Conservation (phyloP, 1,140 invertebrate genomes). For the Zaprionus capensis region DNA sequence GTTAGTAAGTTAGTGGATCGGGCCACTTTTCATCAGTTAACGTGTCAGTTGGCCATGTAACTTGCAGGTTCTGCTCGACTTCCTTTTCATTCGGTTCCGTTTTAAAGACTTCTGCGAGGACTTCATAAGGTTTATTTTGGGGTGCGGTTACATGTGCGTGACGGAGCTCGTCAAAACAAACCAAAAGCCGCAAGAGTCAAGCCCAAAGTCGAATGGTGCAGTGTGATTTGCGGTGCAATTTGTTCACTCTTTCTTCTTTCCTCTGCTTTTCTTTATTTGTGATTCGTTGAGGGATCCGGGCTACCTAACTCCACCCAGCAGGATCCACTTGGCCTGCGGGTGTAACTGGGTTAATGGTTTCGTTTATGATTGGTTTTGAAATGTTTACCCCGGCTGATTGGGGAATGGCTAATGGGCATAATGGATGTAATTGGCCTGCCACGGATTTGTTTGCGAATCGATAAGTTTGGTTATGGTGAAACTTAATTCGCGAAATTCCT, state of each 20-base stretch:
- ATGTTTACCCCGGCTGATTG: constrained; percentile 47
- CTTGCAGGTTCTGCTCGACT: constrained; percentile 6
- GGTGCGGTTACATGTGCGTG: constrained; percentile 46
- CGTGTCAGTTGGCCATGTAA: constrained; percentile 33
- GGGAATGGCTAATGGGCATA: constrained; percentile 41
- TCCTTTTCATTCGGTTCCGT: not conserved
- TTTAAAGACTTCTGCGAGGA: constrained; percentile 30
- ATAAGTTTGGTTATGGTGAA: constrained; percentile 6
- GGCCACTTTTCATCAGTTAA: constrained; percentile 27
- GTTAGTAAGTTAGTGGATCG: constrained; percentile 33
- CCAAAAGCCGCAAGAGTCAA: constrained; percentile 29
- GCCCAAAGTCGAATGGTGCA: constrained; percentile 29
- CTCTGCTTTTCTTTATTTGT: not conserved
- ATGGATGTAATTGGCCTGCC: constrained; percentile 40
- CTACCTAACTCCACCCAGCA: too few relatives aligned
- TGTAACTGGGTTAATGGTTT: constrained; percentile 67
- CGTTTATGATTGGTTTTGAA: constrained; percentile 55
- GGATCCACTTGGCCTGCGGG: constrained; percentile 21
- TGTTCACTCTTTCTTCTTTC: not conserved
- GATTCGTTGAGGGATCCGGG: not conserved
- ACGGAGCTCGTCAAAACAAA: constrained; percentile 13
- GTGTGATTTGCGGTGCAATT: constrained; percentile 35
- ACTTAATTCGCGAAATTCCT: not conserved
- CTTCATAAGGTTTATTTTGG: constrained; percentile 31
- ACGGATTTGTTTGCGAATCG: constrained; percentile 38